phyloP scores from a whole-genome alignment of 2,113 vertebrate genomes.

The Chaetura pelagica region DNA sequence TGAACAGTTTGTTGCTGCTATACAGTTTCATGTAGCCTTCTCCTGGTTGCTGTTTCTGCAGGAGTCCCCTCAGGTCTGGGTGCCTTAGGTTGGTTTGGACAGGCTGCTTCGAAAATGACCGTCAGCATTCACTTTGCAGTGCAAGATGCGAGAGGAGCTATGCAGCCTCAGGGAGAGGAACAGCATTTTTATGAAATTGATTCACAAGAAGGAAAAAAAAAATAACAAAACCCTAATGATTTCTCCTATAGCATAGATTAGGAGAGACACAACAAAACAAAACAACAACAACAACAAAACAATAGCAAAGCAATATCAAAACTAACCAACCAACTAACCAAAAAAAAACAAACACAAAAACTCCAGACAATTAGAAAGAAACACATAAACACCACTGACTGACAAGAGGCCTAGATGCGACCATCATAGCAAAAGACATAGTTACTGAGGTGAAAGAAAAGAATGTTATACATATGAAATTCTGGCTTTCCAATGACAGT shows the following conservation, averaged over 20 bases:
- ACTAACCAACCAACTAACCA: background rate
- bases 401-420: background rate
- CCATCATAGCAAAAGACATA: background rate
- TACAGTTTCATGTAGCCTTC: background rate
- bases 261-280: background rate
- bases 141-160: background rate
- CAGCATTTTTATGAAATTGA: rapidly evolving
- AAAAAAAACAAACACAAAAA: background rate
- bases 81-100: background rate
- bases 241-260: background rate
- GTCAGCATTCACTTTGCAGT: background rate
- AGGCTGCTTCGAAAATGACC: background rate
- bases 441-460: background rate
- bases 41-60: background rate
- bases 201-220: background rate
- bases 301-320: too few species aligned
- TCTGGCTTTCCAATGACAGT: background rate
- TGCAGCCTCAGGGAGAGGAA: background rate
- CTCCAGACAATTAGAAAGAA: background rate
- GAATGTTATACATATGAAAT: background rate
- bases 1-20: background rate
- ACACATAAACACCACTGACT: background rate
- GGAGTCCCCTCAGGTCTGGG: background rate
- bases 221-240: rapidly evolving
- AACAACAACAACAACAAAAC: background rate